Evolutionary conservation across 2,888 invertebrate species (phyloP).

Genomic region (Alcis repandata): DNA sequence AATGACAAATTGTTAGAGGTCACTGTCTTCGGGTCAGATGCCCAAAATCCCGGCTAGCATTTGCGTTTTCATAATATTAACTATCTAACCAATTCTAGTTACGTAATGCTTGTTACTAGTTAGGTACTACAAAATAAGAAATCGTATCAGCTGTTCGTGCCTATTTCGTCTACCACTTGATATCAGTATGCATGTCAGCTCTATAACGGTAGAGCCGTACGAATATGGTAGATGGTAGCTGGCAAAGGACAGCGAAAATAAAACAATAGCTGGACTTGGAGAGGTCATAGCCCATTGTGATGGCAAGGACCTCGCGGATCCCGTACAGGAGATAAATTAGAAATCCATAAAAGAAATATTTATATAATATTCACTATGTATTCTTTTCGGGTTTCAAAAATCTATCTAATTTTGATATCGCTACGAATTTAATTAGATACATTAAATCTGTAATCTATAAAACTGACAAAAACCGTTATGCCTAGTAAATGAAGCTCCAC

Average conservation of each 20-base stretch:
- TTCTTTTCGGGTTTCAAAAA: too few species aligned
- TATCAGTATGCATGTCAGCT: slow-evolving; percentile 63
- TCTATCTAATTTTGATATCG: too few species aligned
- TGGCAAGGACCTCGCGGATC: neutral
- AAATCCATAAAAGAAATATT: neutral
- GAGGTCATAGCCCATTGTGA: slow-evolving; percentile 6
- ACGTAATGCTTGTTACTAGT: neutral
- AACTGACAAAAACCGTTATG: too few species aligned
- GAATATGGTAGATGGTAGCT: slow-evolving; percentile 33
- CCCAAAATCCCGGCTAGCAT: too few species aligned
- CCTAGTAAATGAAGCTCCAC: too few species aligned
- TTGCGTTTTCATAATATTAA: neutral
- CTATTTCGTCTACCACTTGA: slow-evolving; percentile 19
- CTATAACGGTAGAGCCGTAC: slow-evolving; percentile 63
- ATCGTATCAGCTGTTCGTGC: slow-evolving; percentile 37
- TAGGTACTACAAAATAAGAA: slow-evolving; percentile 22
- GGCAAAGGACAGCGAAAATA: slow-evolving; percentile 58
- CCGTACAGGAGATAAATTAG: neutral
- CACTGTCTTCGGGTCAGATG: too few species aligned
- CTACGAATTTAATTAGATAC: too few species aligned
- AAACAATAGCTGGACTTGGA: slow-evolving; percentile 37
- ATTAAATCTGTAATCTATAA: too few species aligned
- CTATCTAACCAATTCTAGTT: slow-evolving; percentile 4
- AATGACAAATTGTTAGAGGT: too few species aligned
- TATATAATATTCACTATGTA: too few species aligned